Evolutionary conservation across 1,140 invertebrate species (phyloP), one percentile per base, ranked within the genome.

Genomic region (Hycleus phaleratus): DNA sequence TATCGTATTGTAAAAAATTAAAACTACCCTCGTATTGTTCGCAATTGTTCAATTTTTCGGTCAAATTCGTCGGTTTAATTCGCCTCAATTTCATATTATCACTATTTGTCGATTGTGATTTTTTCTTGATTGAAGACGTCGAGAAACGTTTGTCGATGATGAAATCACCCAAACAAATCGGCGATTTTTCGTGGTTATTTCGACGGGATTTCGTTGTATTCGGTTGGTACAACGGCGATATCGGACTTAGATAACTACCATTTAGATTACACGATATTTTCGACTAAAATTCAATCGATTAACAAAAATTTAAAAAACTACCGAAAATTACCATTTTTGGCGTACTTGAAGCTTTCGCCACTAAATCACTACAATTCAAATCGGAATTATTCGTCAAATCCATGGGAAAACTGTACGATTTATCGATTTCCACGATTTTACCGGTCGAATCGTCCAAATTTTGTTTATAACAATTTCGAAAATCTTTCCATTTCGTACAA

Each of bases 121-220:
- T 70, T 57, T 68, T 72, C 11, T 63, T 32, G 32, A 32, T 32
- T 7, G 32, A 32, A 4, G 32, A 64, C 3, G 55, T 40, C 3
- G 49, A 57, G 43, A 12, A 58, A 50, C 64, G 62, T 26, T 44
- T 64, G 8, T 47, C 46, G 7, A 64, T 50, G 38, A 69, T 62
- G 55, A 70, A 71, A 67, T 72, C 71, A 10, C 68, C 71, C n/a
- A 73, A 54, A 62, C 67, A 70, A 6, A 71, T 26, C 24, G 50
- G 32, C 38, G 26, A 26, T 46, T 61, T 63, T 32, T 32, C 32
- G 4, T 4, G 32, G 38, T 61, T 39, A 59, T 49, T 54, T 56
- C 42, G 54, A 0, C 8, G 54, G 25, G 55, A 51, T 46, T 32
- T 56, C 44, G 40, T 49, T 11, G 60, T 50, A 10, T 39, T 39